Evolutionary conservation across 2,888 invertebrate genomes (phyloP), one percentile per base, ranked within the genome.

Genomic region (Heteromurus nitidus): DNA sequence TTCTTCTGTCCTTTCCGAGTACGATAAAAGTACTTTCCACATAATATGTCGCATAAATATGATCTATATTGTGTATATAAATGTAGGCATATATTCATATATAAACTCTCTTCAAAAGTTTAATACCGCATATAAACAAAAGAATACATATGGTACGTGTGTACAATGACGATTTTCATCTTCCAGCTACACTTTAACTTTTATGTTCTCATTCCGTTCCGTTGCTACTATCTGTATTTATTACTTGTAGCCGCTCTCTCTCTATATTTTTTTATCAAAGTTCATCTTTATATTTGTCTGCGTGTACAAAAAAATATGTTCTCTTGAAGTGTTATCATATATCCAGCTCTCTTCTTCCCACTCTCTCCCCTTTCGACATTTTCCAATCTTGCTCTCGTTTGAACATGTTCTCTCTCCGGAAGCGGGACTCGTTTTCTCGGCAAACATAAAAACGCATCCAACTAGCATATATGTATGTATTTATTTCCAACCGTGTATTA

Each of bases 1-100:
- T 86, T 86, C 86, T 84, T 84, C 86, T 85, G 55, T 55, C 55
- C 42, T 64, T 64, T 64, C 24, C 64, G 42, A 64, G 36, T 64
- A 20, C 64, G 13, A 42, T 64, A 30, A 30, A n/a, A 18, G 64
- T 64, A 64, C 22, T 64, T 42, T 42, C 22, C 22, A 24, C 44
- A 28, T 18, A 60, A 5, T 22, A 64, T 60, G 30, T 60, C 31
- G 30, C 30, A 60, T 60, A 60, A n/a, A 30, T 24, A n/a, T 18
- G 30, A 53, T 53, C 7, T 47, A n/a, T 47, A n/a, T 47, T 3
- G n/a, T 53, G 9, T 53, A 22, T 20, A 22, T 47, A n/a, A n/a
- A n/a, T n/a, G n/a, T n/a, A n/a, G n/a, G 2, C 2, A 55, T 55
- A 11, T 24, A 55, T n/a, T 16, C 50, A 24, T 55, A 5, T 24